Conservation (phyloP, 2,797 vertebrate species). For the Thunnus albacares region DNA sequence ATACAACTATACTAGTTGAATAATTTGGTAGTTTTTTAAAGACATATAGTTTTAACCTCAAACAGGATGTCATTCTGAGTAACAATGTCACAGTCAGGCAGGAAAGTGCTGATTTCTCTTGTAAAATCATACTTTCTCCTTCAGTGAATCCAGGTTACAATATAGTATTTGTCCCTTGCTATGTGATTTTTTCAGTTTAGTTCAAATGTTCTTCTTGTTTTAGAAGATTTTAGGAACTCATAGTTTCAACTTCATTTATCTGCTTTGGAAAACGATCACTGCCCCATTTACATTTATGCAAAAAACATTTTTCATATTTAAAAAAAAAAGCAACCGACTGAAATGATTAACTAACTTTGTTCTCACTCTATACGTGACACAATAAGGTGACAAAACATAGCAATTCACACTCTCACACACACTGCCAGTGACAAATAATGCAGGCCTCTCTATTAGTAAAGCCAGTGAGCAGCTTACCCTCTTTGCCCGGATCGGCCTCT, state of each 20-base stretch:
- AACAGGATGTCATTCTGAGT: not conserved
- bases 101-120: constrained; percentile 6
- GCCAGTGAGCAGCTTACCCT: constrained; percentile 66
- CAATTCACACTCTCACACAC: not conserved
- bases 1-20: not conserved
- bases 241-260: not conserved
- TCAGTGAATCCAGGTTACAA: not conserved
- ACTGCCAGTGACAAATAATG: not conserved
- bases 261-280: not conserved
- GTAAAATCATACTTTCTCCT: not conserved
- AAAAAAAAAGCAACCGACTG: not conserved
- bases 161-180: not conserved
- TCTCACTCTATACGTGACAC: too few species aligned
- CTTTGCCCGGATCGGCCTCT: constrained; percentile 38
- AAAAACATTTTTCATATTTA: not conserved
- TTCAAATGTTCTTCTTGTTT: not conserved
- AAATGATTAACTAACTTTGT: not conserved
- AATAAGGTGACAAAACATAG: not conserved
- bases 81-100: not conserved
- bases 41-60: not conserved
- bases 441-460: not conserved
- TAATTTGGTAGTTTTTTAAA: not conserved
- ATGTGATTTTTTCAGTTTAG: not conserved
- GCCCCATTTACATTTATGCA: not conserved
- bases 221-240: not conserved